phyloP scores from a whole-genome alignment of 2,797 vertebrate species.

The Parotocinclus haroldoi region DNA sequence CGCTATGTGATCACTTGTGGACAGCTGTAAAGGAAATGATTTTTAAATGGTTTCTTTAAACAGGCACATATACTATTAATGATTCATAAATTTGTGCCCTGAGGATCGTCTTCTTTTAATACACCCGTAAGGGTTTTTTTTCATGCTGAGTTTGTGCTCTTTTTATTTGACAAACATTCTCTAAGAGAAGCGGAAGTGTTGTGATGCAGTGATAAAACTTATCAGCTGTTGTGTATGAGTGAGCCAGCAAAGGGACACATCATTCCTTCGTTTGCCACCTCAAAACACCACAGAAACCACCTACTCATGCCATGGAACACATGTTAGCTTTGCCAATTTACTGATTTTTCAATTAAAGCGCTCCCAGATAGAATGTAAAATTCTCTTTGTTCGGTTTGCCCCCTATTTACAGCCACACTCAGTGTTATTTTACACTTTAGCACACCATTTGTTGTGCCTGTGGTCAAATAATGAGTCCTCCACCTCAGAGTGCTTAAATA shows the following conservation, averaged over 20 bases:
- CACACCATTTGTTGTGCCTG: background rate
- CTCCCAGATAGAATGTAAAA: too few relatives aligned
- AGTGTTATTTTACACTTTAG: background rate
- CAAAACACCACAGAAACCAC: slow-evolving; percentile 36
- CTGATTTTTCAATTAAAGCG: too few relatives aligned
- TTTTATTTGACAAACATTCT: slow-evolving; percentile 62
- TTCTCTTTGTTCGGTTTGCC: too few relatives aligned
- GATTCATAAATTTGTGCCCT: too few relatives aligned
- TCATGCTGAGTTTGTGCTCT: background rate
- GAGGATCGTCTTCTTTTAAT: too few relatives aligned
- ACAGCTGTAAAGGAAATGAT: too few relatives aligned
- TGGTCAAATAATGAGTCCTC: slow-evolving; percentile 16
- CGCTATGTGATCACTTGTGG: too few relatives aligned
- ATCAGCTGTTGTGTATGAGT: slow-evolving; percentile 64
- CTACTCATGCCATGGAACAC: slow-evolving; percentile 2
- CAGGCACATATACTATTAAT: too few relatives aligned
- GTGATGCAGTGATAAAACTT: slow-evolving; percentile 72
- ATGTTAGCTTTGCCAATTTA: background rate
- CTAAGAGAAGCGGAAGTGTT: slow-evolving; percentile 59
- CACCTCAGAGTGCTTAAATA: slow-evolving; percentile 4
- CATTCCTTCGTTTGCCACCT: slow-evolving; percentile 25
- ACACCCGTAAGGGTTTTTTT: too few relatives aligned
- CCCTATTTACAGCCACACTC: background rate
- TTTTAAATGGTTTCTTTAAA: too few relatives aligned
- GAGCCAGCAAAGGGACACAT: slow-evolving; percentile 51